phyloP scores from a whole-genome alignment of 1,140 invertebrate genomes.

The Anastrepha obliqua region DNA sequence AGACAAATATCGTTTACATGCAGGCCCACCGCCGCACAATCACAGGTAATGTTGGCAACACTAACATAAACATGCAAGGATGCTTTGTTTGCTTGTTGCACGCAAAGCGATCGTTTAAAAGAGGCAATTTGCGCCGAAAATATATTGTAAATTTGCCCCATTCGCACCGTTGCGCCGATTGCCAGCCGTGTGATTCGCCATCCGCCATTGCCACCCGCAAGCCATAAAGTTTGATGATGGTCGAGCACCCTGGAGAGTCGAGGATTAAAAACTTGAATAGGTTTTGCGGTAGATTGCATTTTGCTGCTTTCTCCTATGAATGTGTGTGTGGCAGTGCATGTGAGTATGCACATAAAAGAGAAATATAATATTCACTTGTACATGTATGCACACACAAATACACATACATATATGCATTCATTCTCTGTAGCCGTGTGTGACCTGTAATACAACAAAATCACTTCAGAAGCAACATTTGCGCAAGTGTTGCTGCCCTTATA shows the following conservation, averaged over 20 bases:
- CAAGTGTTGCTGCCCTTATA: background rate
- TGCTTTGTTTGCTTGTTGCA: background rate
- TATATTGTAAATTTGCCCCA: background rate
- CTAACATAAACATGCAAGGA: background rate
- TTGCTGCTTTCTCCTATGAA: background rate
- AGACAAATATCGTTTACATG: background rate
- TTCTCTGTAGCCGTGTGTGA: background rate
- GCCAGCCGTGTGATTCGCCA: background rate
- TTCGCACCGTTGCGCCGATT: background rate
- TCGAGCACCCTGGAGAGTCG: background rate
- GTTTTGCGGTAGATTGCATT: slow-evolving; percentile 27
- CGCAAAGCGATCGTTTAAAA: slow-evolving; percentile 36
- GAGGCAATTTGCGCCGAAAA: slow-evolving; percentile 15
- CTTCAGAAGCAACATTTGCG: background rate
- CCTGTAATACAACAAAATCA: background rate
- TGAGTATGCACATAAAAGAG: background rate
- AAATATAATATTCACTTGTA: no score
- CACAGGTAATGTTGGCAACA: background rate
- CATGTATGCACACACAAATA: background rate
- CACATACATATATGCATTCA: background rate
- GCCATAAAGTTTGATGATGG: slow-evolving; percentile 6
- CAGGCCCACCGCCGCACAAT: background rate
- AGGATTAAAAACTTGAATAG: slow-evolving; percentile 30
- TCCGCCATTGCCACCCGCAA: background rate
- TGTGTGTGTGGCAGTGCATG: background rate